Conservation (phyloP, 1,140 invertebrate species). For the silkworm (Bombyx mori) region DNA sequence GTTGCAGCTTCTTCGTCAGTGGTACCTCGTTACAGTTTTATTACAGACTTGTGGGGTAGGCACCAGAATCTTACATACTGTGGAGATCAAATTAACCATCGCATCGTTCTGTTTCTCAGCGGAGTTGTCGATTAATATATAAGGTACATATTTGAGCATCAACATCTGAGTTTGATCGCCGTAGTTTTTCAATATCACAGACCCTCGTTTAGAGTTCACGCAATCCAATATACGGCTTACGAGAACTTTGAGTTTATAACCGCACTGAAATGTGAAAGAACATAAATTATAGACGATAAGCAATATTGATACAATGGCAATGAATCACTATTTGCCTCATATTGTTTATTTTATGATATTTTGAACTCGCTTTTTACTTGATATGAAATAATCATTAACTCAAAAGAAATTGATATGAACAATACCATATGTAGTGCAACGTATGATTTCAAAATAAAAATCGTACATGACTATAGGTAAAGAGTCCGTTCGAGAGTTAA, state of each 20-base stretch:
- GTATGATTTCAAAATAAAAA: too few relatives aligned
- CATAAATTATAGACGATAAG: too few relatives aligned
- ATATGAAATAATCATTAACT: too few relatives aligned
- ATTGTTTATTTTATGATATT: too few relatives aligned
- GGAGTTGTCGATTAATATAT: slow-evolving; percentile 14
- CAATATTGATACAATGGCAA: too few relatives aligned
- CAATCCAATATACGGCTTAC: slow-evolving; percentile 13
- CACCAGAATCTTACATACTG: slow-evolving; percentile 9
- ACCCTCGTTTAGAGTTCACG: slow-evolving; percentile 7
- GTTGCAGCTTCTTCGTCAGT: too few relatives aligned
- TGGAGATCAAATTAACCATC: slow-evolving; percentile 6
- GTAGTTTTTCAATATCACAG: slow-evolving; percentile 13
- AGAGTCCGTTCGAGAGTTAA: too few relatives aligned
- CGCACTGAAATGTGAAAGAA: slow-evolving; percentile 14
- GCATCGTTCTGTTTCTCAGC: slow-evolving; percentile 7
- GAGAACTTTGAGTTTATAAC: slow-evolving; percentile 7
- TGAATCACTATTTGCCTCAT: background rate
- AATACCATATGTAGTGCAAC: too few relatives aligned
- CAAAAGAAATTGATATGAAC: too few relatives aligned
- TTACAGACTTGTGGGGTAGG: slow-evolving; percentile 8
- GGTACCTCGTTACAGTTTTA: too few relatives aligned
- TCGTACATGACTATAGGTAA: too few relatives aligned
- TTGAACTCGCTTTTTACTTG: too few relatives aligned
- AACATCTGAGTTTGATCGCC: slow-evolving; percentile 15
- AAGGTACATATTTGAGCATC: slow-evolving; percentile 17